Conservation (phyloP, 2,113 vertebrate species). For the Paraplagusia blochii region DNA sequence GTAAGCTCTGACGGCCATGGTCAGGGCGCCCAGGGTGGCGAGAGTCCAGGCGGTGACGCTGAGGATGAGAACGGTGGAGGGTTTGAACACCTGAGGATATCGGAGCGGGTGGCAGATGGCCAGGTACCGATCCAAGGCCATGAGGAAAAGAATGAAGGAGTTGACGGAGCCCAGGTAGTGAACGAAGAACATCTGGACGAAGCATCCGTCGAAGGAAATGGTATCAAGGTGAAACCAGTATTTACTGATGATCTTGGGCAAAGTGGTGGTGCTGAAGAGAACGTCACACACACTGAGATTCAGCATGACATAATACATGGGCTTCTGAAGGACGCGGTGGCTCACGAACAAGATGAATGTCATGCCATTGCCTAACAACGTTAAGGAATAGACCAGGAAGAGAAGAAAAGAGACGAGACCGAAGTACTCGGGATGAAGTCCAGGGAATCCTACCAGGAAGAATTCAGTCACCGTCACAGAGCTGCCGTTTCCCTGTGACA, state of each 20-base stretch:
- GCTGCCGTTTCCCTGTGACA: constrained; percentile 51
- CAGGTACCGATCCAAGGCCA: constrained; percentile 69
- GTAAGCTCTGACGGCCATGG: constrained; percentile 41
- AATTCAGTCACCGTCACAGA: constrained; percentile 43
- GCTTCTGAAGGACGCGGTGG: constrained; percentile 58
- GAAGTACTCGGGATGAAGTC: constrained; percentile 50
- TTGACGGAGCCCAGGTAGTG: constrained; percentile 61
- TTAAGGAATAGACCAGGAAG: constrained; percentile 48
- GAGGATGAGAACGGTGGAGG: constrained; percentile 36
- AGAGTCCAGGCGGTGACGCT: constrained; percentile 45
- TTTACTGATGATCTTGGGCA: constrained; percentile 57
- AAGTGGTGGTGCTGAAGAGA: constrained; percentile 52
- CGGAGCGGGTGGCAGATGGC: constrained; percentile 63
- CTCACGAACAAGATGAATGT: constrained; percentile 21
- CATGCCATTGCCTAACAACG: constrained; percentile 28
- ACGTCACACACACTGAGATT: constrained; percentile 56
- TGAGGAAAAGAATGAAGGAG: constrained; percentile 47
- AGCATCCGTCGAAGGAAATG: constrained; percentile 59
- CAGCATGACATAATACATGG: constrained; percentile 51
- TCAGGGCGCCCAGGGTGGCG: accelerated
- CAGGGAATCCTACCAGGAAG: constrained; percentile 58
- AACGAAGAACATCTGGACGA: constrained; percentile 66
- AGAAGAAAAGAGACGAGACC: constrained; percentile 32
- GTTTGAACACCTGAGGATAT: constrained; percentile 52
- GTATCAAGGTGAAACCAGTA: constrained; percentile 54